Percentiles rank a stretch among this genome's conserved stretches.
Evolutionary conservation across 2,797 vertebrate genomes (phyloP).

Genomic region (Poecilia wingei): DNA sequence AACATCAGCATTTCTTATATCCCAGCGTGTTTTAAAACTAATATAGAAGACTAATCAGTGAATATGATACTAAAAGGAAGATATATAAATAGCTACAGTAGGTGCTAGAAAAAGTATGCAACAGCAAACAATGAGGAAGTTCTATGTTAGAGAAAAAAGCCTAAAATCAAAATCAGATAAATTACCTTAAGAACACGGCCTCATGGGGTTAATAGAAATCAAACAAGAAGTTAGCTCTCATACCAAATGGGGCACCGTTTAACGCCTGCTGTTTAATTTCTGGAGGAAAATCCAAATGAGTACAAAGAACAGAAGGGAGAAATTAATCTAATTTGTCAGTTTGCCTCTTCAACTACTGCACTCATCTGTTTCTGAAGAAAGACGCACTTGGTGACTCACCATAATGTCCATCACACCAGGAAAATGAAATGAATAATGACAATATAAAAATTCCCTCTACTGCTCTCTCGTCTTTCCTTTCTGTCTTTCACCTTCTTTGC

Average conservation of each 20-base stretch:
- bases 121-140: neutral
- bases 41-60: neutral
- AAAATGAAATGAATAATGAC: slow-evolving; percentile 44
- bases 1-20: neutral
- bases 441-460: neutral
- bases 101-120: neutral
- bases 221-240: slow-evolving; percentile 16
- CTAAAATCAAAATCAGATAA: neutral
- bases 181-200: neutral
- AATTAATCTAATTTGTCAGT: slow-evolving; percentile 43
- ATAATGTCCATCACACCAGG: slow-evolving; percentile 37
- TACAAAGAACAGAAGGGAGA: slow-evolving; percentile 27
- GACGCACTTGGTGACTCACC: slow-evolving; percentile 40
- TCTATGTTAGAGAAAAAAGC: neutral
- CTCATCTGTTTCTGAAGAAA: slow-evolving; percentile 31
- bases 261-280: slow-evolving; percentile 25
- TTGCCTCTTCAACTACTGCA: slow-evolving; percentile 36
- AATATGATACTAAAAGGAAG: neutral
- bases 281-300: slow-evolving; percentile 25
- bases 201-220: slow-evolving; percentile 26
- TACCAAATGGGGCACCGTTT: slow-evolving; percentile 17
- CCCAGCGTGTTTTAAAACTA: neutral
- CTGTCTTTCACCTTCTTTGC: slow-evolving; percentile 25
- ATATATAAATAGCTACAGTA: neutral
- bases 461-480: neutral